Evolutionary conservation across 2,113 vertebrate species (phyloP).

Genomic region (Phalacrocorax aristotelis): DNA sequence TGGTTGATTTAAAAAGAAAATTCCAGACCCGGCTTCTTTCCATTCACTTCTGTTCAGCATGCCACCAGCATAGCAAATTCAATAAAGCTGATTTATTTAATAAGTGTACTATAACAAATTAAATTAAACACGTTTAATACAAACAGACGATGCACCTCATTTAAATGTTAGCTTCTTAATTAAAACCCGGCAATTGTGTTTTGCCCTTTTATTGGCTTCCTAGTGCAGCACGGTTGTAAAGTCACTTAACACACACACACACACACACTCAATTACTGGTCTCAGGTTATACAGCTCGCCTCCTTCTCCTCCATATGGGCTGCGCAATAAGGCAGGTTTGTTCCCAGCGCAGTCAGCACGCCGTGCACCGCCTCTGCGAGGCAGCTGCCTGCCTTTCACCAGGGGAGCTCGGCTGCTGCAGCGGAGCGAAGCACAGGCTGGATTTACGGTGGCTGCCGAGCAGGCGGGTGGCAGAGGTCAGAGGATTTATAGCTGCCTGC

Average conservation of each 20-base stretch:
- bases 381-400: background rate
- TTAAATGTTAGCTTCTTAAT: conserved; percentile 12
- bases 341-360: background rate
- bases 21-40: background rate
- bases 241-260: background rate
- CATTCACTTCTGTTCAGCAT: background rate
- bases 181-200: background rate
- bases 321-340: background rate
- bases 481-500: background rate
- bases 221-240: background rate
- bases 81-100: conserved; percentile 24
- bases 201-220: conserved; percentile 5
- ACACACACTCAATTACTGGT: background rate
- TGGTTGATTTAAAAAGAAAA: background rate
- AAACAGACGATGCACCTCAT: conserved; percentile 7
- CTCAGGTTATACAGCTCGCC: background rate
- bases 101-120: background rate
- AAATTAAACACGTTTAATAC: background rate
- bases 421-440: background rate
- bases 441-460: background rate
- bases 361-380: rapidly evolving
- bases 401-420: background rate
- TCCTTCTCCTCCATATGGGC: background rate
- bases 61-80: background rate
- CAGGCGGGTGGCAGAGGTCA: background rate